Base-by-base conservation (phyloP, 2,113 vertebrate species). In the Macrotus californicus region DNA sequence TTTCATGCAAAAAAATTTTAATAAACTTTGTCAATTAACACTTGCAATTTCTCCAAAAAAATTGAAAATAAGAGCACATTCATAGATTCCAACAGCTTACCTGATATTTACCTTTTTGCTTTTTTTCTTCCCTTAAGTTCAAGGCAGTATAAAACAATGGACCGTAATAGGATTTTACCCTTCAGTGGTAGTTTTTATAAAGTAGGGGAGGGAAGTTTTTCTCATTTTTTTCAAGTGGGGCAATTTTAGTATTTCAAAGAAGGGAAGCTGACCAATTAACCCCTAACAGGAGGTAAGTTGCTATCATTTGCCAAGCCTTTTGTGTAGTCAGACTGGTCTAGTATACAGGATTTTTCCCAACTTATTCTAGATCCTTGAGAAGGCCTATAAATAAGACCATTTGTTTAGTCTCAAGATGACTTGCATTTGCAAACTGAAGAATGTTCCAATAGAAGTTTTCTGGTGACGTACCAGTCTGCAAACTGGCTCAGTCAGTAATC, bases 281-380 rank as follows among this genome's bases (percentile, higher is more conserved):
- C 98, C 98, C 98, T 98, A 98, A 98, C 98, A 98, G 98, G 98
- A 98, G 98, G 97, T 98, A 97, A 96, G 97, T 96, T 98, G 97
- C 98, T 98, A 96, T 98, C 97, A 97, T 89, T 98, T 98, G 98
- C 98, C 98, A 98, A 98, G 97, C 97, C 98, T 98, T 99, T 98
- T 98, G 98, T 98, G 95, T 96, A 97, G 96, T 96, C 97, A 97
- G 98, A 97, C 97, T 98, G 96, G 97, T 97, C 97, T 97, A 97
- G 98, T 98, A 92, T 95, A 97, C 96, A 97, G 97, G 98, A 98
- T 98, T 98, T 98, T 98, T 96, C 84, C 96, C 98, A 98, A 98
- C 97, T 98, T 98, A 98, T 97, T 96, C 97, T 96, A 97, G 97
- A 97, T 98, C 46, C 97, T 98, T 97, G 97, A 98, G 98, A 98